A percentile compares a stretch with the other conserved stretches of the same genome.
Evolutionary conservation across 2,113 vertebrate genomes (phyloP).

Genomic region (Pangasianodon gigas): DNA sequence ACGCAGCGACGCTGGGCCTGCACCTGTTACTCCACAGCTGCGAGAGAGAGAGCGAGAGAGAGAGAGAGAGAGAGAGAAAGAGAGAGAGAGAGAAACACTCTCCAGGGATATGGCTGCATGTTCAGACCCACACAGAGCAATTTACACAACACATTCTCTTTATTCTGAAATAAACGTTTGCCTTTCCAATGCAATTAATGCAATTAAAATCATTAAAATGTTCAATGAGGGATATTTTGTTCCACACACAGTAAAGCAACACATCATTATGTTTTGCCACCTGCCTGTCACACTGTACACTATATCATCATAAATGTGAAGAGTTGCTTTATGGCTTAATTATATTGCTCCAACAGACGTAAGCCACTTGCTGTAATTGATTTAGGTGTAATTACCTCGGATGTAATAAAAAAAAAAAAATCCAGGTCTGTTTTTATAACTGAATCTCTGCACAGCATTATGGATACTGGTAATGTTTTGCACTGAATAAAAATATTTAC

Average conservation of each 20-base stretch:
- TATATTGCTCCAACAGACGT: conserved; percentile 63
- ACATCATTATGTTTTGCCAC: not conserved
- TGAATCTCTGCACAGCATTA: conserved; percentile 23
- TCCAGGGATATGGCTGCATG: conserved; percentile 20
- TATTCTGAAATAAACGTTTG: conserved; percentile 55
- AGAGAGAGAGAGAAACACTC: conserved; percentile 33
- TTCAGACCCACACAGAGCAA: conserved; percentile 39
- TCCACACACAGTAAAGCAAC: not conserved
- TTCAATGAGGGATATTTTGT: conserved; percentile 8
- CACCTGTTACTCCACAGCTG: conserved; percentile 75
- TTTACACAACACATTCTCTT: conserved; percentile 28
- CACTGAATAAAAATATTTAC: not conserved
- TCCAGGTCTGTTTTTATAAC: conserved; percentile 68
- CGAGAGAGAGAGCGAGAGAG: conserved; percentile 52
- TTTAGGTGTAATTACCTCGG: conserved; percentile 69
- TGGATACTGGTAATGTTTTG: not conserved
- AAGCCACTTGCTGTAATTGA: conserved; percentile 57
- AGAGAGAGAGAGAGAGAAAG: conserved; percentile 34
- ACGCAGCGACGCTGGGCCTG: conserved; percentile 72
- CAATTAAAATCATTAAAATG: conserved; percentile 55
- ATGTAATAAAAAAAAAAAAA: conserved; percentile 64
- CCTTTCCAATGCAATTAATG: conserved; percentile 56
- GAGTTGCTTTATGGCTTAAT: conserved; percentile 25
- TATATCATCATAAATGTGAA: conserved; percentile 18
- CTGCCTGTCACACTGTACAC: not conserved